phyloP scores from a whole-genome alignment of 2,888 invertebrate species.

The Pilophorus perplexus region DNA sequence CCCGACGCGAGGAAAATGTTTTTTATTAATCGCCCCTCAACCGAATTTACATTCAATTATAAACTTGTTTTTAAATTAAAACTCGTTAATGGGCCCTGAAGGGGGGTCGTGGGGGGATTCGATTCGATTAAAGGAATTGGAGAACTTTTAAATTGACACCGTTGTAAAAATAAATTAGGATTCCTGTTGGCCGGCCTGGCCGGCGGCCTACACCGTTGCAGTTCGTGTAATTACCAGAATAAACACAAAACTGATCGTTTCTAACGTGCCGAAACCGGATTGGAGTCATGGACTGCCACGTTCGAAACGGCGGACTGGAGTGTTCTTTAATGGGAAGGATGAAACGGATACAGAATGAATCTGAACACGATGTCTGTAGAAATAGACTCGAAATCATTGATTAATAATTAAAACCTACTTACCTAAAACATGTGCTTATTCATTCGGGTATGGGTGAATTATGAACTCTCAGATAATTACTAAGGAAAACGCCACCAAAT shows the following conservation, averaged over 20 bases:
- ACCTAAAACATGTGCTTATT: too few species aligned
- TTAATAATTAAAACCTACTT: too few species aligned
- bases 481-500: too few species aligned
- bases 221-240: constrained; percentile 27
- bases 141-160: constrained; percentile 37
- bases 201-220: background rate
- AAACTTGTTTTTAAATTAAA: constrained; percentile 40
- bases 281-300: background rate
- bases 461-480: too few species aligned
- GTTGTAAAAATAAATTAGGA: constrained; percentile 18
- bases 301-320: background rate
- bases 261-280: constrained; percentile 19
- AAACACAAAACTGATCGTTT: constrained; percentile 23
- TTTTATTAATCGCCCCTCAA: constrained; percentile 24
- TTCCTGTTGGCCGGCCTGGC: background rate
- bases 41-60: constrained; percentile 38
- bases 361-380: too few species aligned
- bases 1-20: constrained; percentile 1
- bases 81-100: constrained; percentile 25
- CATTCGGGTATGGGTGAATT: too few species aligned
- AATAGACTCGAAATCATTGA: too few species aligned
- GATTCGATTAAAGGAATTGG: constrained; percentile 34
- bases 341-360: too few species aligned
- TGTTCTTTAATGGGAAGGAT: too few species aligned
- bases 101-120: constrained; percentile 25